Evolutionary conservation across 2,113 vertebrate species (phyloP), one percentile per base, ranked within the genome.

Genomic region (Engraulis encrasicolus): DNA sequence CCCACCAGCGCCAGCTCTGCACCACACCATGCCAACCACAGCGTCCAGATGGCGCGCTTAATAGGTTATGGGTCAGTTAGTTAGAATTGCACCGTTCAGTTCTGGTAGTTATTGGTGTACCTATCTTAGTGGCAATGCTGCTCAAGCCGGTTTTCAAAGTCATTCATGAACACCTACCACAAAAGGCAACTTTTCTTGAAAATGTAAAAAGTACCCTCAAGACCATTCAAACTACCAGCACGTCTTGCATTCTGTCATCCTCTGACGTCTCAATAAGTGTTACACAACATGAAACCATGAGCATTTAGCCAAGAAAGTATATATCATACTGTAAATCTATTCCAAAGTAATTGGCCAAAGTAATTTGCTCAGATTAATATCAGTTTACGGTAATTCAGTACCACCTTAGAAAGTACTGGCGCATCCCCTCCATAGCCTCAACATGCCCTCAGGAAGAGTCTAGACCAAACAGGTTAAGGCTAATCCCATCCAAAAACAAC

Each of bases 401-500:
- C 27, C 31, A 74, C 12, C 12, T 34, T 2, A 34, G 15, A 34
- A 23, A 66, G 58, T 7, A 11, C 58, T 14, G 58, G 6, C 31
- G 23, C 31, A 23, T 66, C n/a, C 12, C 58, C 58, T 27, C 1
- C 20, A 20, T 58, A 19, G 6, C 17, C 7, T 18, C 11, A 20
- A 54, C 19, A 54, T 17, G 3, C 52, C 58, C 23, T 14, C 61
- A 31, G 40, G 40, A 45, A 45, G 3, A 45, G 40, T 45, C 40
- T 45, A 45, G 40, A 45, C 40, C 40, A 3, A 45, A 45, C 40
- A 45, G 40, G 40, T 45, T 45, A 45, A 45, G 40, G 40, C 77
- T 31, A 11, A 61, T 38, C 27, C 66, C 27, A 37, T 37, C 85
- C 77, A 82, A 66, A 40, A 82, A 18, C 27, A 85, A 80, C 81